Conservation (phyloP, 2,888 invertebrate species). For the Autographa gamma region DNA sequence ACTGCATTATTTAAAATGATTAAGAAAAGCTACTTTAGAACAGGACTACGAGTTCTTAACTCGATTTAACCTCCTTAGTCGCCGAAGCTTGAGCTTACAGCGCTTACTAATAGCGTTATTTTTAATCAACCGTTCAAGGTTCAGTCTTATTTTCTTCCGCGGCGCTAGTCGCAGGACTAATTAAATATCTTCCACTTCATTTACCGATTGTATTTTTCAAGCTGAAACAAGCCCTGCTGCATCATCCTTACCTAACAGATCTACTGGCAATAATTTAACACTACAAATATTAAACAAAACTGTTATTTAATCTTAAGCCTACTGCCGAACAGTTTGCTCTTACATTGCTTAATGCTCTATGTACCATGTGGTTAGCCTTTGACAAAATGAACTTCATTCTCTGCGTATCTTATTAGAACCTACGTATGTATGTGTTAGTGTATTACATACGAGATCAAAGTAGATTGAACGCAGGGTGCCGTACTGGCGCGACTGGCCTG, state of each 20-base stretch:
- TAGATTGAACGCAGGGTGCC: slow-evolving; percentile 64
- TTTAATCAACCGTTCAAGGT: slow-evolving; percentile 47
- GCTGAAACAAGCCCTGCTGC: slow-evolving; percentile 17
- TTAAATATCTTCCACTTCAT: slow-evolving; percentile 61
- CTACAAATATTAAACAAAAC: slow-evolving; percentile 29
- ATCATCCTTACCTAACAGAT: slow-evolving; percentile 20
- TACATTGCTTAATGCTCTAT: slow-evolving; percentile 30
- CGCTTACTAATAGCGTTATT: slow-evolving; percentile 53
- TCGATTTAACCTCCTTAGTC: slow-evolving; percentile 50
- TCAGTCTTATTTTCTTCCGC: slow-evolving; percentile 48
- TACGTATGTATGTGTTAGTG: slow-evolving; percentile 7
- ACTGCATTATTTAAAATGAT: slow-evolving; percentile 26
- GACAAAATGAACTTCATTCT: not conserved
- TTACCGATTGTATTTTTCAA: slow-evolving; percentile 54
- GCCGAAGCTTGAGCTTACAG: slow-evolving; percentile 32
- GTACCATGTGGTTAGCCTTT: slow-evolving; percentile 13
- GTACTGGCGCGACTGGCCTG: slow-evolving; percentile 56
- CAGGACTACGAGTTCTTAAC: slow-evolving; percentile 31
- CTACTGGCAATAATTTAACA: slow-evolving; percentile 18
- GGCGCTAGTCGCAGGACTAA: slow-evolving; percentile 50
- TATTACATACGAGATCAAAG: slow-evolving; percentile 64
- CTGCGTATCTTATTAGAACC: slow-evolving; percentile 13
- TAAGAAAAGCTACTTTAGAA: slow-evolving; percentile 16
- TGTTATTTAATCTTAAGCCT: slow-evolving; percentile 31
- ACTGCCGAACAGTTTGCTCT: not conserved